Evolutionary conservation across 2,888 invertebrate species (phyloP).

Genomic region (Amphipyra berbera): DNA sequence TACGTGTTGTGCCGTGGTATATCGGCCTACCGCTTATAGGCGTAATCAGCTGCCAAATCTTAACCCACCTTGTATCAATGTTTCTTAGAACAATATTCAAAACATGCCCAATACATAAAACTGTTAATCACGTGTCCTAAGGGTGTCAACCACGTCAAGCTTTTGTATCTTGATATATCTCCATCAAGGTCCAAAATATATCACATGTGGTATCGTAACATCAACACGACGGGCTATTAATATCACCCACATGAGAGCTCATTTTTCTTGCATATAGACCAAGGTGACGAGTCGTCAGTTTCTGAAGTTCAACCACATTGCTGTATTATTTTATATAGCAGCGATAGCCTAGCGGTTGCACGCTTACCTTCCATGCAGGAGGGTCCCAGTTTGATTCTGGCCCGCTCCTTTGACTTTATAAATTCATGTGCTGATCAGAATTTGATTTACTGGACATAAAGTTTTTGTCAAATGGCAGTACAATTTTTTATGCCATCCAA

Average conservation of each 20-base stretch:
- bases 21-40: too few relatives aligned
- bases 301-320: constrained; percentile 59
- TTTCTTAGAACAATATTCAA: constrained; percentile 1
- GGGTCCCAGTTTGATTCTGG: too few relatives aligned
- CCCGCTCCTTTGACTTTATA: too few relatives aligned
- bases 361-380: too few relatives aligned
- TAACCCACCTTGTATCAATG: constrained; percentile 1
- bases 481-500: too few relatives aligned
- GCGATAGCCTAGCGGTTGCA: too few relatives aligned
- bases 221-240: constrained; percentile 67
- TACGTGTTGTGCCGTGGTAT: too few relatives aligned
- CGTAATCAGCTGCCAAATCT: not conserved
- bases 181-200: constrained; percentile 40
- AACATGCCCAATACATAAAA: not conserved
- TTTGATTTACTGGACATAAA: too few relatives aligned
- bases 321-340: too few relatives aligned
- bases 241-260: constrained; percentile 63
- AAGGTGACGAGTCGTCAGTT: constrained; percentile 61
- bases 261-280: constrained; percentile 68
- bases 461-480: too few relatives aligned
- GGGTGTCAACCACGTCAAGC: constrained; percentile 25
- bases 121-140: constrained; percentile 7
- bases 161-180: constrained; percentile 31
- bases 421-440: too few relatives aligned
- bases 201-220: constrained; percentile 38